phyloP scores from a whole-genome alignment of 2,888 invertebrate genomes.

The Reticulitermes lucifugus region DNA sequence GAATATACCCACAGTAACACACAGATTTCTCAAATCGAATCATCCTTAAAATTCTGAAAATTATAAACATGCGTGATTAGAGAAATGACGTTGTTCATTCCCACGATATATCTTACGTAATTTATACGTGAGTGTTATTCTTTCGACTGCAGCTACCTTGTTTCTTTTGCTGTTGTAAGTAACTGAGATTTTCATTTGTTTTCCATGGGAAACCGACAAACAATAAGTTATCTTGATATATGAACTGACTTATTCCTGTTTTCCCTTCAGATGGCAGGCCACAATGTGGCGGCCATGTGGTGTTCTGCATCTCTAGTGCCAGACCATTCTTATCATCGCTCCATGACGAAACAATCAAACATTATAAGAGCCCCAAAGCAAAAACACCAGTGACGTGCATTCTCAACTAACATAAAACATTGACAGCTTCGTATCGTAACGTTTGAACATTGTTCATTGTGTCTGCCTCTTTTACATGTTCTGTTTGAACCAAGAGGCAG shows the following conservation, averaged over 20 bases:
- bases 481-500: slow-evolving; percentile 15
- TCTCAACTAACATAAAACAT: slow-evolving; percentile 35
- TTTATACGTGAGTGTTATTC: too few relatives aligned
- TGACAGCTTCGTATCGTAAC: slow-evolving; percentile 1
- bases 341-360: slow-evolving; percentile 48
- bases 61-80: too few relatives aligned
- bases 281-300: slow-evolving; percentile 47
- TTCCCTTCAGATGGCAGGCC: background rate
- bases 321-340: slow-evolving; percentile 43
- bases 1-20: too few relatives aligned
- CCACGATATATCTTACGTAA: too few relatives aligned
- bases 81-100: too few relatives aligned
- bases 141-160: too few relatives aligned
- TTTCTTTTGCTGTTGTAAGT: too few relatives aligned
- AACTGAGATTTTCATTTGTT: too few relatives aligned
- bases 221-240: too few relatives aligned
- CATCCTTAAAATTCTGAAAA: too few relatives aligned
- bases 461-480: background rate
- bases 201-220: too few relatives aligned
- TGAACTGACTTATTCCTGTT: background rate
- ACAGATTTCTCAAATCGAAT: too few relatives aligned
- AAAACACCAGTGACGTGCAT: slow-evolving; percentile 18
- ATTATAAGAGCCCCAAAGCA: slow-evolving; percentile 28
- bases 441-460: slow-evolving; percentile 23
- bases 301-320: slow-evolving; percentile 27